Evolutionary conservation across 1,140 invertebrate genomes (phyloP), one percentile per base, ranked within the genome.

Genomic region (Lasioglossum baleicum): DNA sequence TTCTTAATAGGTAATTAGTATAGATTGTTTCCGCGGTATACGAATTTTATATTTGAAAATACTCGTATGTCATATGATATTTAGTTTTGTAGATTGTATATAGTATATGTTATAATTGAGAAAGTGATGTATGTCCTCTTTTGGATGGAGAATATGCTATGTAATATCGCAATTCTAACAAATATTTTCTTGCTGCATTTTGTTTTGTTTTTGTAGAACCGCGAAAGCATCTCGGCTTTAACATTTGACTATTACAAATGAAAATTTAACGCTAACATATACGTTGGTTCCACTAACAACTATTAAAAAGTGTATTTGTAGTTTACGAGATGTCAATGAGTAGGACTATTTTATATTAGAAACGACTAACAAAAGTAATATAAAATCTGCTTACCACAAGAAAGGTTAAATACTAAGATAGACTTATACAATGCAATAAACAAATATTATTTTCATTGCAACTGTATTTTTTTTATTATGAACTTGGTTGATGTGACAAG

Each of bases 41-140:
- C 11, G 22, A 81, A 68, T 81, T 77, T 81, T 51, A 63, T 75
- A 68, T 75, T 73, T 67, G 53, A 74, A 67, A 80, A 74, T 80
- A 80, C 72, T 80, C 78, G 53, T 61, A 61, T 51, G 40, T 75
- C 78, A 35, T 80, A 75, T 67, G n/a, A 11, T 42, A 68, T 31
- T 11, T 66, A 61, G 35, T 63, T 84, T 44, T 60, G 48, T 65
- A 72, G 70, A 51, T 26, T 56, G n/a, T 65, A n/a, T 35, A 75
- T 66, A 73, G 56, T 72, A 31, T 71, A 65, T 20, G 6, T 6
- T 58, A 40, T 69, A 65, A 76, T n/a, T 75, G 26, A 58, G 35
- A 26, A 75, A 60, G 13, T 72, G 35, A 56, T 60, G 13, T 71
- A 65, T 80, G 51, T 73, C 20, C 40, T 58, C 2, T 72, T 31